These are phyloP conservation scores for Apoda limacodes DNA, from an alignment of 2,888 invertebrate species.

Conservation along the genomic window DNA sequence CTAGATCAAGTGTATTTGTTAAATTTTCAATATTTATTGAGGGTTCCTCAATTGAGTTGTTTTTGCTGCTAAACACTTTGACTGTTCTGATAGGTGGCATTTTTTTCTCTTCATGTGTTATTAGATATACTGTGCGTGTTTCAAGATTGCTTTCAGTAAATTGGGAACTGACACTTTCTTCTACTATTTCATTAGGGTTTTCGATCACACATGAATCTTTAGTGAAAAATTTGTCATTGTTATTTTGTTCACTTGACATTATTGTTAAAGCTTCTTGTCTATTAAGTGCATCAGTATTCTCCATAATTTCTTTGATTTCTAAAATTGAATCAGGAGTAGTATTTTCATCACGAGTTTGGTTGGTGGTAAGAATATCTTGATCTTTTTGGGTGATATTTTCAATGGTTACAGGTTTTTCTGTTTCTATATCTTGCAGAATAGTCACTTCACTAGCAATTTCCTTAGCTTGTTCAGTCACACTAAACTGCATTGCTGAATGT, in stretches of 20 bases:
- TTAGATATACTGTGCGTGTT: conserved; percentile 71
- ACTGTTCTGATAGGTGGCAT: conserved; percentile 72
- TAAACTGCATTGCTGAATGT: conserved; percentile 3
- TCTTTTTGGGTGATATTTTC: conserved; percentile 13
- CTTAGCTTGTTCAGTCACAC: conserved; percentile 21
- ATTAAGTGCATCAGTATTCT: background rate
- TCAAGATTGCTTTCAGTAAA: conserved; percentile 37
- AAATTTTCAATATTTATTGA: conserved; percentile 22
- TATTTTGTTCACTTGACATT: conserved; percentile 44
- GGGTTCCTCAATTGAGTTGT: conserved; percentile 58
- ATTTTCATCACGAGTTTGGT: conserved; percentile 2
- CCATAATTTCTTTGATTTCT: too few relatives aligned
- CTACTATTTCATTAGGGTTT: conserved; percentile 25
- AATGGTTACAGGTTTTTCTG: conserved; percentile 3
- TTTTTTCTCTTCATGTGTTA: conserved; percentile 79
- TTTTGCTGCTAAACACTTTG: conserved; percentile 71
- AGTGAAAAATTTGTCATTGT: conserved; percentile 46
- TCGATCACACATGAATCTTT: too few relatives aligned
- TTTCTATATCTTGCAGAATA: conserved; percentile 35
- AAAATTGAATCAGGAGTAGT: too few relatives aligned
- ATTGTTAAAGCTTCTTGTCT: conserved; percentile 16
- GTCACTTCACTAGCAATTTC: conserved; percentile 51
- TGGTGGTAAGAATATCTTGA: conserved; percentile 4
- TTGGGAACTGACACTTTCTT: conserved; percentile 40
- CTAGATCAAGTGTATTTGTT: conserved; percentile 21